Percentiles rank a stretch among this genome's conserved stretches.
These are phyloP conservation scores for Heterodera schachtii DNA, from an alignment of 1,140 invertebrate genomes.

Conservation along the genomic window DNA sequence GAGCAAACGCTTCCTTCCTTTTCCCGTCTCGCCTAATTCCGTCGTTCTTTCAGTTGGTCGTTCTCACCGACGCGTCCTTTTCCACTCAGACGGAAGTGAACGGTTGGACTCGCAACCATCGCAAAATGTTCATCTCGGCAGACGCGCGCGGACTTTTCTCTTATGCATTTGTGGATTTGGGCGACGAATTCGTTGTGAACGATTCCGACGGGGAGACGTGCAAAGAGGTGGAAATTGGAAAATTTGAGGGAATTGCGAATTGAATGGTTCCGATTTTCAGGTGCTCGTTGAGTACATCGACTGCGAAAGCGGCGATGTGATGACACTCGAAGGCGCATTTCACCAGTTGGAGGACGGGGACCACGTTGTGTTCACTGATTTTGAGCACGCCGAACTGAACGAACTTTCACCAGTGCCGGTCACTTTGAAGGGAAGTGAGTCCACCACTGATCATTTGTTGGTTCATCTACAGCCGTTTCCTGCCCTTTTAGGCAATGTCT, in stretches of 20 bases:
- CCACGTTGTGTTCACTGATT: constrained; percentile 89
- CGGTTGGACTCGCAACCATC: constrained; percentile 78
- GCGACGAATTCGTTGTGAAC: constrained; percentile 67
- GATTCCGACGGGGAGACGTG: constrained; percentile 69
- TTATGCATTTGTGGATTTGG: constrained; percentile 67
- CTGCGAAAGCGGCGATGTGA: constrained; percentile 66
- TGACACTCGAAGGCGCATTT: constrained; percentile 68
- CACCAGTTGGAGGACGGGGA: constrained; percentile 83
- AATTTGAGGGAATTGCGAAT: constrained; percentile 15
- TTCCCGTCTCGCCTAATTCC: too few relatives aligned
- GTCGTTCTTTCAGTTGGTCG: constrained; percentile 73
- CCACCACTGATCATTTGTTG: neutral
- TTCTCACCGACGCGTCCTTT: constrained; percentile 79
- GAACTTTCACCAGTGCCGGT: constrained; percentile 84
- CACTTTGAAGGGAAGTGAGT: constrained; percentile 68
- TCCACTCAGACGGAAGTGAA: constrained; percentile 80
- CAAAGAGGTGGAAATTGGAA: constrained; percentile 64
- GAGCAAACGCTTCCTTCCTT: constrained; percentile 29
- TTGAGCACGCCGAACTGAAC: constrained; percentile 93
- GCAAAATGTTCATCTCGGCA: constrained; percentile 84
- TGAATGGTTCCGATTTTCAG: constrained; percentile 37
- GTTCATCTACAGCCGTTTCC: too few relatives aligned
- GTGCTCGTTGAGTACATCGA: constrained; percentile 61
- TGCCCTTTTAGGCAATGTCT: constrained; percentile 76
- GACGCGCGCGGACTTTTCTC: constrained; percentile 89